These are phyloP conservation scores for Lasiurus cinereus DNA, from an alignment of 2,113 vertebrate species.

Conservation along the genomic window DNA sequence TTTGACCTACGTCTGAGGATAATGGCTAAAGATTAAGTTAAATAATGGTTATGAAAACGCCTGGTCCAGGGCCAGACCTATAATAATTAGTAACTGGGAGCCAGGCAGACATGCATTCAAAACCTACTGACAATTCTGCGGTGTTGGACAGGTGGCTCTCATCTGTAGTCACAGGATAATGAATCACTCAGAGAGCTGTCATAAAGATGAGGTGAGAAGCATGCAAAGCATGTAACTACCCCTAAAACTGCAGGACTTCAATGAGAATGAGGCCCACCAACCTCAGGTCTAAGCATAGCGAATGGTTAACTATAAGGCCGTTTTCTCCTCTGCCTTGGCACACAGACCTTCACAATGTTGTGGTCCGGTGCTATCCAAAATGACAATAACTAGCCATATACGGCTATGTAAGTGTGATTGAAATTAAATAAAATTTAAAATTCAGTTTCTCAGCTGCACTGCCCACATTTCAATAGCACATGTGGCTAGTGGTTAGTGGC, in stretches of 20 bases:
- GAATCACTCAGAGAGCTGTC: not conserved
- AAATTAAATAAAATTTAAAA: not conserved
- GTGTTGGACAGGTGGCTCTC: not conserved
- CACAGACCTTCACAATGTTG: not conserved
- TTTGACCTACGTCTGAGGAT: not conserved
- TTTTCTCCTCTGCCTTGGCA: not conserved
- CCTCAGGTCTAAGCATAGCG: not conserved
- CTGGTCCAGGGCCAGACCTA: not conserved
- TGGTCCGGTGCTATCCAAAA: not conserved
- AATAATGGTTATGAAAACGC: not conserved
- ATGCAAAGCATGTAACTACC: not conserved
- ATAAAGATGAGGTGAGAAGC: not conserved
- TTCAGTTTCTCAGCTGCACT: not conserved
- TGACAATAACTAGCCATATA: not conserved
- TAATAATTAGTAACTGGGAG: not conserved
- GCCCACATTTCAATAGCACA: not conserved
- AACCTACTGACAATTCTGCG: not conserved
- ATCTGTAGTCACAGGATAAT: not conserved
- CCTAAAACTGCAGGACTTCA: not conserved
- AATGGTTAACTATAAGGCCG: not conserved
- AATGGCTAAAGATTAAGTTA: not conserved
- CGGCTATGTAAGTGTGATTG: not conserved
- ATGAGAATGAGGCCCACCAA: not conserved
- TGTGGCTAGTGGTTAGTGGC: accelerated
- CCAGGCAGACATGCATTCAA: not conserved